Evolutionary conservation across 2,113 vertebrate species (phyloP), one percentile per base, ranked within the genome.

Genomic region (Vulpes vulpes): DNA sequence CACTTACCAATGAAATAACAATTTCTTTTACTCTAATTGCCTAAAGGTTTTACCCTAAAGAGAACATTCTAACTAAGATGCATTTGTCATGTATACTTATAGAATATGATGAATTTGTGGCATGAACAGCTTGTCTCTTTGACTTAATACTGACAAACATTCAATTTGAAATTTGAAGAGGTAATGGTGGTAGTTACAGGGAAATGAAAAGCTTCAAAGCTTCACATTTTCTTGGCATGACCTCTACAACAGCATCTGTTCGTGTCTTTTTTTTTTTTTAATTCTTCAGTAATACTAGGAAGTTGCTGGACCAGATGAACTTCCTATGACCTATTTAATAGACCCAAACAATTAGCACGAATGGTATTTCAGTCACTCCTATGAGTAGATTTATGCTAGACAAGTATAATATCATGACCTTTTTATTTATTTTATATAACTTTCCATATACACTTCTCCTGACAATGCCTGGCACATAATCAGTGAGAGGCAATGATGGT

Each of bases 211-310:
- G 30, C 87, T 94, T 94, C 67, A 95, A 95, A 89, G 64, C 69
- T 67, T 96, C 92, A 65, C 69, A 60, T 93, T 90, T 97, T 95
- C 83, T 95, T 96, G 87, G 89, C 95, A 93, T 97, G 89, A 96
- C 83, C 87, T 87, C 87, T 85, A 65, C 62, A 73, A 85, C 2
- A 97, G 89, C 86, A 96, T 97, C 95, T 97, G 90, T 95, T 94
- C 95, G 83, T 93, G 76, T 88, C 69, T 73, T 35, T 80, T 87
- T 74, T 73, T 78, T 83, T 82, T 49, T 89, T 83, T 23, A 25
- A 94, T 93, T 97, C 69, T 98, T 98, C 78, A 96, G 93, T 98
- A 97, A 97, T 95, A 96, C 78, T 92, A 97, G 87, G 87, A 98
- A 96, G 87, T 97, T 97, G 78, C 89, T 89, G 97, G 89, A 91